Base-by-base conservation (phyloP, 2,888 invertebrate genomes). In the Drosophila meridionalis region DNA sequence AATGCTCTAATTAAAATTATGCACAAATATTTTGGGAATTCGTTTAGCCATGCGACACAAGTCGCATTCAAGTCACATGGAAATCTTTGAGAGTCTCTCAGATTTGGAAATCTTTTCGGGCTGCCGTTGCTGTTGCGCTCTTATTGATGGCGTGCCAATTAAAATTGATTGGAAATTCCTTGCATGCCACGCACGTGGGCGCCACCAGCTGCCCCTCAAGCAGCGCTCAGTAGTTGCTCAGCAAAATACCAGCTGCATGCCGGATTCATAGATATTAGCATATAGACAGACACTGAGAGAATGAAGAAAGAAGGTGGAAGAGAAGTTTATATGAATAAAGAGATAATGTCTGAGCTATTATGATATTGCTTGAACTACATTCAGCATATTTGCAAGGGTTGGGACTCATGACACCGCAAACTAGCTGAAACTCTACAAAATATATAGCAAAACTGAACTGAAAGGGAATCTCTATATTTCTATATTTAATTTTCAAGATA, bases 111-210 rank as follows among this genome's bases (percentile, higher is more conserved):
- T 67, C 58, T 64, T 42, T 34, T 48, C 57, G 28, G 52, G 32
- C 55, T 55, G 56, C 34, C 26, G 34, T 3, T 47, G 28, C 28
- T 12, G 55, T 60, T 68, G 58, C 72, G 72, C 71, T 82, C 72
- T 85, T 91, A 89, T 91, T 92, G 91, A 91, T 92, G 92, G 90
- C 89, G 88, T 91, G 91, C 92, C 92, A 92, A 92, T 92, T 92
- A 91, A 92, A 92, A 92, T 92, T 92, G 91, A 92, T 92, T 92
- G 92, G 87, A 92, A 90, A 92, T 92, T 92, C 91, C 89, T 88
- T 73, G 83, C 87, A 92, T 92, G 89, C 88, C 91, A 83, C 81
- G 87, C 85, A 85, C 85, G 85, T 86, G 87, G 86, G 87, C 79
- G 77, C 52, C 67, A 70, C 66, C 72, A 73, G 71, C 76, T 71